Evolutionary conservation across 2,113 vertebrate genomes (phyloP), one percentile per base, ranked within the genome.

Genomic region (Saccopteryx bilineata): DNA sequence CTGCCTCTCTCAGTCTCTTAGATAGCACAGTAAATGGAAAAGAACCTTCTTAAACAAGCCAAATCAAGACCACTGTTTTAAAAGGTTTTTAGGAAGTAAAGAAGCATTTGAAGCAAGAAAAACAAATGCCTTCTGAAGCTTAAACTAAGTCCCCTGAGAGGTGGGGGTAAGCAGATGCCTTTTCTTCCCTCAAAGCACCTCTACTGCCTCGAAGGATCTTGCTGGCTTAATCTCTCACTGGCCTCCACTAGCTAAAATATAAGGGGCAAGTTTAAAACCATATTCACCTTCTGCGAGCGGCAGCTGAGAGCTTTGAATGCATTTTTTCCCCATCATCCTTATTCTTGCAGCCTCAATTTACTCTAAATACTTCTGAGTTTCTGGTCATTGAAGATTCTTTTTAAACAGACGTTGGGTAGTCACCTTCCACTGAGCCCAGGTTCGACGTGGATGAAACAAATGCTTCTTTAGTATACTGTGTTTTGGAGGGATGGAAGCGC

Each of bases 81-180:
- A 97, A 96, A 75, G 50, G 26, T 58, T 74, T 94, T 72, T 82
- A 89, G 86, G 74, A 93, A 58, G 60, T 46, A 63, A 84, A 66
- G 66, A 89, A 24, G 28, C 31, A 87, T 81, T 91, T 94, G 79
- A 96, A 98, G 96, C 86, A 95, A 97, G 90, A 97, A 97, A 98
- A 98, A 97, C 74, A 96, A 98, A 95, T 24, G 13, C n/a, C 80
- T 96, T 95, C 94, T 95, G 96, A 98, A 97, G 80, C 61, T 94
- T 96, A 97, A 97, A 95, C 90, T 87, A 96, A 97, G 97, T 96
- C 95, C 82, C 95, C 85, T 92, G 91, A 96, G 97, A 92, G 93
- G 68, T 39, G 87, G 46, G 94, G 26, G 52, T 78, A 56, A 93
- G n/a, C 28, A 86, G 60, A 61, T 19, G 6, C 28, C 75, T 89